Evolutionary conservation across 2,113 vertebrate species (phyloP), one percentile per base, ranked within the genome.

Genomic region (Fregetta grallaria): DNA sequence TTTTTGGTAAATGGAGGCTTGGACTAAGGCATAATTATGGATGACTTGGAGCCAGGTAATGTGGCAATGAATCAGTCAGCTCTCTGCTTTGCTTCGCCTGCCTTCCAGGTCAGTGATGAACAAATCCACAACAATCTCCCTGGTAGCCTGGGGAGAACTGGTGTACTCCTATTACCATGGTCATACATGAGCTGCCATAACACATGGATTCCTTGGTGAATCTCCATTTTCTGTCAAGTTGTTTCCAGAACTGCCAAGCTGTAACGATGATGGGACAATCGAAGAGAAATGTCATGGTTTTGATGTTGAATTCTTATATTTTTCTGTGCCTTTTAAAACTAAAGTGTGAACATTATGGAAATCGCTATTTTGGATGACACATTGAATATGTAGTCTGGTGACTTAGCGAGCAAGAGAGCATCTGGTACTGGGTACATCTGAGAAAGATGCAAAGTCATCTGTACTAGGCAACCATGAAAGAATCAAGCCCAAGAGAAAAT

Each of bases 81-180:
- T 38, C 32, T 66, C 44, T 42, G 44, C 42, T 78, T 47, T 36
- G 30, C 11, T 44, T 52, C 38, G 10, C 17, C 30, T 89, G 19
- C 9, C 25, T 45, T 61, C 36, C 25, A 52, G 22, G 45, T 23
- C 40, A 44, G 13, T 30, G 56, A 30, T 55, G 38, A n/a, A 7
- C 15, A 44, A 38, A 34, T 34, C 21, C 17, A 13, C 19, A 13
- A 5, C 8, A 5, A 5, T 27, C 5, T 75, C 15, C 6, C 68
- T 47, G 30, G 34, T 80, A 49, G 6, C 19, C 55, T 17, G 22
- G 47, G 58, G 25, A 75, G 23, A 36, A 19, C 1, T 36, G 23
- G 3, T 9, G 7, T 12, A 1, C 7, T 77, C 20, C 18, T 22
- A 0, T 23, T 11, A 3, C 40, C 9, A 8, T 13, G n/a, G 36